Base-by-base conservation (phyloP, 2,797 vertebrate genomes). In the Chloroceryle amazona region DNA sequence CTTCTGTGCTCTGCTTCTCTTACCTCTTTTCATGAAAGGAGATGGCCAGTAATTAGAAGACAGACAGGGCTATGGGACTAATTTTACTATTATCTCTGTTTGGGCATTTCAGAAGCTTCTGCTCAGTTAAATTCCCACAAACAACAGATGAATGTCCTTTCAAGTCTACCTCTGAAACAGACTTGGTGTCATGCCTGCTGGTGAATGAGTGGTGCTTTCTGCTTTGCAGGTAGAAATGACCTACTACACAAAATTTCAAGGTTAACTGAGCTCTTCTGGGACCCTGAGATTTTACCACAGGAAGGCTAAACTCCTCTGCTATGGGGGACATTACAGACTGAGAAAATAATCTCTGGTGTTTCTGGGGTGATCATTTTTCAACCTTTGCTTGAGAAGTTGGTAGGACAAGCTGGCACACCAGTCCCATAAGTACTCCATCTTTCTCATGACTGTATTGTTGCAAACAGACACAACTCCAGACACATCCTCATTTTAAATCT, bases 71-170 rank as follows among this genome's bases (percentile, higher is more conserved):
- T 90, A 65, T 39, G 41, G 83, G 88, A 90, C 76, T 93, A 81
- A 90, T 84, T 67, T 85, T 74, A n/a, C 13, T 3, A 6, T 90
- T 93, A 66, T 74, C 41, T 92, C 44, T 86, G 31, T 25, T 88
- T 89, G 8, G 10, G 6, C 67, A 75, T 91, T 95, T 93, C 88
- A 92, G 52, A 90, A 28, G 68, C 25, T 91, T 39, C 67, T 42
- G 25, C 42, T 71, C 39, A 54, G 78, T 52, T 71, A 41, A 79
- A 86, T 81, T 93, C 52, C 66, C 47, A 79, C 37, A 86, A 75
- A 93, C 7, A 85, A 68, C 21, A 66, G 46, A 79, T 13, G 17
- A 67, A 47, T 21, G 16, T 71, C 57, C 67, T 93, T 96, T 96
- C 62, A 95, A 75, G 82, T 89, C 37, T 81, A 12, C 41, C 26